These are phyloP conservation scores for Drosophila helvetica DNA, from an alignment of 2,888 invertebrate species.

Conservation along the genomic window DNA sequence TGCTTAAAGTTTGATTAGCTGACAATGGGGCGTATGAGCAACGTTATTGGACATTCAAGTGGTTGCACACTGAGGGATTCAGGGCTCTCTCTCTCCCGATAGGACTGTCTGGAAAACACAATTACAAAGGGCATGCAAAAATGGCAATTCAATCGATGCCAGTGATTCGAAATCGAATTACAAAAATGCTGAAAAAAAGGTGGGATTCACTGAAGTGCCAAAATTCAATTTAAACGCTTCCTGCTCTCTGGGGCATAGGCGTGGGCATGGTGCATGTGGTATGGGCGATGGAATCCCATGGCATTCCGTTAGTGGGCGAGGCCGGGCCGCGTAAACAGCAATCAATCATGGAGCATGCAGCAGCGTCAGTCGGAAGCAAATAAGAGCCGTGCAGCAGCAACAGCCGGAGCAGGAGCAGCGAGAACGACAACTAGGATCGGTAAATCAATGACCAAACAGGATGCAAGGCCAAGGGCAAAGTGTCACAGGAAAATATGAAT, in stretches of 20 bases:
- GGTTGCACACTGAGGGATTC: background rate
- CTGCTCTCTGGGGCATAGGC: background rate
- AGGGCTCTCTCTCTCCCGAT: background rate
- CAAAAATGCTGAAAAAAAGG: slow-evolving; percentile 30
- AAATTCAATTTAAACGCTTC: slow-evolving; percentile 37
- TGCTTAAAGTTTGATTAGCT: slow-evolving; percentile 14
- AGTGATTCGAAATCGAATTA: slow-evolving; percentile 50
- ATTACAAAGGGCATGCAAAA: slow-evolving; percentile 37
- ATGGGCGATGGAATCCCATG: background rate
- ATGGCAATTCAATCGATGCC: slow-evolving; percentile 39
- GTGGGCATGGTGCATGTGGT: background rate
- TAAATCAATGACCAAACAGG: slow-evolving; percentile 34
- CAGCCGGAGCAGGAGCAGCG: background rate
- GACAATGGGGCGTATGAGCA: background rate
- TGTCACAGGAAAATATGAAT: background rate
- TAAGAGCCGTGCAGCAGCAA: slow-evolving; percentile 11
- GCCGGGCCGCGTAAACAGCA: slow-evolving; percentile 60
- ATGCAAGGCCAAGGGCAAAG: background rate
- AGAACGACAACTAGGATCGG: slow-evolving; percentile 15
- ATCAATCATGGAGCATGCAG: slow-evolving; percentile 59
- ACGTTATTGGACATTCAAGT: slow-evolving; percentile 1
- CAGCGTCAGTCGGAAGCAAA: background rate
- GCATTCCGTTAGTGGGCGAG: slow-evolving; percentile 8
- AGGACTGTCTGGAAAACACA: background rate
- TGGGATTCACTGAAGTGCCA: slow-evolving; percentile 22